Conservation (phyloP, 2,888 invertebrate species). For the Syrista parreyssii region DNA sequence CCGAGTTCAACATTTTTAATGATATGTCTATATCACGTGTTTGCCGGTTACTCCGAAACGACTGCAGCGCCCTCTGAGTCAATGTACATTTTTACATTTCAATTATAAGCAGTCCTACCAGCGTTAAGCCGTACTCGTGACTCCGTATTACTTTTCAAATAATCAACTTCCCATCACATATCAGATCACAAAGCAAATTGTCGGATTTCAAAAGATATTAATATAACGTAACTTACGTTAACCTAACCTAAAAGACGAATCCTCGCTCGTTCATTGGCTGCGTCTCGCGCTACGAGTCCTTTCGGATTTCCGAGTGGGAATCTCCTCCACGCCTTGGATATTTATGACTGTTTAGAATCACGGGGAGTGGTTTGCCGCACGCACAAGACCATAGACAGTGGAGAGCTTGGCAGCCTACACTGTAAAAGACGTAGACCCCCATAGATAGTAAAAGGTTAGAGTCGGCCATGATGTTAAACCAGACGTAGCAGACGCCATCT, state of each 20-base stretch:
- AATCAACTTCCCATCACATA: not conserved
- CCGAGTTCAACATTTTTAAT: conserved; percentile 35
- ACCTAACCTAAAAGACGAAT: not conserved
- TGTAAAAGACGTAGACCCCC: conserved; percentile 37
- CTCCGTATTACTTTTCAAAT: not conserved
- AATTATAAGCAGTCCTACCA: conserved; percentile 41
- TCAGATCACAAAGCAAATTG: not conserved
- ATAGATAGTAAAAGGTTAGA: not conserved
- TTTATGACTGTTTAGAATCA: conserved; percentile 54
- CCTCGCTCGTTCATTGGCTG: not conserved
- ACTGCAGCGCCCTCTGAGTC: conserved; percentile 14
- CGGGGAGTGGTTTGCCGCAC: conserved; percentile 51
- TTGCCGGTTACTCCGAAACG: conserved; percentile 16
- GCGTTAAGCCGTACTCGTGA: not conserved
- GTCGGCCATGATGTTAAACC: not conserved
- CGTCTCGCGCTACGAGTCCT: not conserved
- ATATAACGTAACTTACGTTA: not conserved
- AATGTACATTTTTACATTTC: conserved; percentile 56
- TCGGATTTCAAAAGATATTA: not conserved
- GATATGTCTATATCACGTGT: conserved; percentile 39
- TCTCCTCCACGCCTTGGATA: conserved; percentile 39
- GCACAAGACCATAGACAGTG: conserved; percentile 34
- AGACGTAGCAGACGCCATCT: not conserved
- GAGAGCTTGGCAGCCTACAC: conserved; percentile 28
- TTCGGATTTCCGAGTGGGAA: conserved; percentile 41